Base-by-base conservation (phyloP, 1,140 invertebrate species). In the Psix sp. region DNA sequence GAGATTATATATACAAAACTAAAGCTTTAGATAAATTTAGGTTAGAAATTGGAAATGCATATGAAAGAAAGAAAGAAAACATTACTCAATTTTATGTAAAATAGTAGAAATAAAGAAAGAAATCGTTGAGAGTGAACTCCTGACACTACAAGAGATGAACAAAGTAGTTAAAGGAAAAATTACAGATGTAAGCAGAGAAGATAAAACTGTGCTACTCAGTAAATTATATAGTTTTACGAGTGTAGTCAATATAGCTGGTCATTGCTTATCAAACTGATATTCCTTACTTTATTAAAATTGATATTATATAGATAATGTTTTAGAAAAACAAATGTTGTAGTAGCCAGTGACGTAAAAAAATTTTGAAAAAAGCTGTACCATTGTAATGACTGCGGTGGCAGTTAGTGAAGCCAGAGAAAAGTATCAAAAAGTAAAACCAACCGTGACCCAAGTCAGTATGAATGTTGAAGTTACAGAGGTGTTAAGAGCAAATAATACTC, bases 361-460 rank as follows among this genome's bases (percentile, higher is more conserved):
- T 31, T 48, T 31, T 48, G 45, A 48, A 48, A 48, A 48, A 48
- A 48, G 35, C 33, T 35, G 29, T 26, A 48, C 45, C 45, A 48
- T 35, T 26, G 29, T 48, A 48, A 26, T 35, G 45, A 26, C 45
- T 48, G 29, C 18, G 35, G 45, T 48, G 35, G 45, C 45, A 33
- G 15, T 48, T 2, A 48, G n/a, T 33, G 45, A 48, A 48, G 45
- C 45, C 33, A 48, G 45, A 10, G 29, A 48, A 48, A 31, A 35
- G 16, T 48, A 18, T 48, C 45, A 7, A 48, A 48, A 48, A 31
- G 16, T 13, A 48, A 48, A 13, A 48, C 33, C 33, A 0, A 48
- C 45, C 11, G 11, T n/a, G 33, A 48, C n/a, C 45, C 45, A 48
- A 18, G 11, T n/a, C 5, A 48, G 6, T 48, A 48, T 20, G n/a